Evolutionary conservation across 2,797 vertebrate species (phyloP), one percentile per base, ranked within the genome.

Genomic region (Molossus molossus): DNA sequence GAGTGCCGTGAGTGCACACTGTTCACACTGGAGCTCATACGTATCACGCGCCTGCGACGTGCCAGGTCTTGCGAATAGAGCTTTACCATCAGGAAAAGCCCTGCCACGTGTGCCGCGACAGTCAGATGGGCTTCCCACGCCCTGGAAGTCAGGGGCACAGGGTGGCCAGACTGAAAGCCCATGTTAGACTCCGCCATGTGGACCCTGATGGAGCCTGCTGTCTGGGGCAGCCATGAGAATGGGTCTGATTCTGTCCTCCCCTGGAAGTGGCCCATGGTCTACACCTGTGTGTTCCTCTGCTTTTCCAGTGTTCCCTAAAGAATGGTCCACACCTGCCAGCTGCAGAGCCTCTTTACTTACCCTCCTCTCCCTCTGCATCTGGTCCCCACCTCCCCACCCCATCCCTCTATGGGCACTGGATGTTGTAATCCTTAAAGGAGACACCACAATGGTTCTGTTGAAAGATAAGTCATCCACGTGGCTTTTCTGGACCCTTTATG

Each of bases 21-120:
- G 0, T 81, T 77, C 84, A 15, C 4, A 64, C 77, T 45, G 70
- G 17, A 87, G 76, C 72, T 33, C 9, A 48, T 14, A 18, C 25
- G 79, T 23, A 48, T 5, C 67, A 45, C n/a, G 50, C 72, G 80
- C 85, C 90, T n/a, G 5, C 0, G 0, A 73, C 0, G 9, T 1
- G n/a, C 84, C 72, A 72, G 29, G 45, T 21, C 55, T 64, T 6
- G 8, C 7, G 57, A 40, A 69, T 0, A 55, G 5, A 69, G 95
- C 27, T 50, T 87, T 48, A 65, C 65, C 18, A 60, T 23, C 62
- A 40, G 62, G 40, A 83, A 72, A 48, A 40, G 62, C n/a, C 27
- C 53, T 12, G 29, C 29, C 9, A 1, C 5, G 15, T 1, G 23
- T 6, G n/a, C 25, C 7, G 11, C 2, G 50, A 53, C 53, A 9